Conservation (phyloP, 2,797 vertebrate species). For the Syncerus caffer region DNA sequence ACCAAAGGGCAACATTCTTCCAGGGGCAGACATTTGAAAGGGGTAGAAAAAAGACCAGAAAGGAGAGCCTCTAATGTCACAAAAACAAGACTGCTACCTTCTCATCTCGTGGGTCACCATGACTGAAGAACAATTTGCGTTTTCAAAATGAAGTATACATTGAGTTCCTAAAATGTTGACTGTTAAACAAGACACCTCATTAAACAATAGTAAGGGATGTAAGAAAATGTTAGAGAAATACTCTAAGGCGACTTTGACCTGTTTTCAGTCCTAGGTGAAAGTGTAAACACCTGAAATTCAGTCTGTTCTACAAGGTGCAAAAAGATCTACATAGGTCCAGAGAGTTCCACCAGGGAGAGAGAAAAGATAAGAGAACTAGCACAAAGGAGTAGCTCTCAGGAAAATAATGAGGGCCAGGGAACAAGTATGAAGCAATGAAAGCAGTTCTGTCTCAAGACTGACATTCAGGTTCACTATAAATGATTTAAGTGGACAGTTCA, state of each 20-base stretch:
- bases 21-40: background rate
- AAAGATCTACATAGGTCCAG: background rate
- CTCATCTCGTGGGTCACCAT: background rate
- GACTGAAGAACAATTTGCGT: background rate
- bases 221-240: background rate
- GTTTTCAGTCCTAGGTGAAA: background rate
- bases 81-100: background rate
- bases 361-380: background rate
- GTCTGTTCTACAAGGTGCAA: conserved; percentile 24
- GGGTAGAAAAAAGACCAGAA: background rate
- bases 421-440: background rate
- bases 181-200: background rate
- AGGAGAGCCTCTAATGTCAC: background rate
- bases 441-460: background rate
- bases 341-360: background rate
- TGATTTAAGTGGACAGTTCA: background rate
- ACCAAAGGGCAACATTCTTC: background rate
- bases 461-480: background rate
- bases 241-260: background rate
- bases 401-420: background rate
- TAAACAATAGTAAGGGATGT: background rate
- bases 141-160: background rate
- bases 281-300: background rate
- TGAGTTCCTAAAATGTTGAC: background rate
- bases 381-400: background rate